These are phyloP conservation scores for Somateria mollissima DNA, from an alignment of 2,797 vertebrate genomes.

Conservation along the genomic window DNA sequence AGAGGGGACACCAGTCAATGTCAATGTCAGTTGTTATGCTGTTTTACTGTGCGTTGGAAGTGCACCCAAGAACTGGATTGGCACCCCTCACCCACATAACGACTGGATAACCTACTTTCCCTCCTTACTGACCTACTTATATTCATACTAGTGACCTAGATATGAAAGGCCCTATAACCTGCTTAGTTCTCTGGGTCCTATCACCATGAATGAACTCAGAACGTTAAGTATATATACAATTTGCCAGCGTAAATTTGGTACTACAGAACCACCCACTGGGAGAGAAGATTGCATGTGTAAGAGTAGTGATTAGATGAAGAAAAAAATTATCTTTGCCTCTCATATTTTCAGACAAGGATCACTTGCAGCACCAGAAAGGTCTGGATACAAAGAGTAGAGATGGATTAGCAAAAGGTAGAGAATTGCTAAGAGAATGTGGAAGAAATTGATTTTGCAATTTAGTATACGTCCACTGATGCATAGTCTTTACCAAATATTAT, in stretches of 20 bases:
- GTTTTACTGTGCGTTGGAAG: conserved; percentile 20
- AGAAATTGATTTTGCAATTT: background rate
- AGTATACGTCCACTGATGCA: background rate
- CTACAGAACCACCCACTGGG: background rate
- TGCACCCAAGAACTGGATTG: background rate
- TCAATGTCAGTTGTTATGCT: conserved; percentile 23
- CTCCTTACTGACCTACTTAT: conserved; percentile 65
- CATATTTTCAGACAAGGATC: background rate
- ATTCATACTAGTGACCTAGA: background rate
- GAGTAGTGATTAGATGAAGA: background rate
- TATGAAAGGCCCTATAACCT: background rate
- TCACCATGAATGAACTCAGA: background rate
- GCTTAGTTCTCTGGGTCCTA: background rate
- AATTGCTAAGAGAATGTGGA: background rate
- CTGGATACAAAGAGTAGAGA: background rate
- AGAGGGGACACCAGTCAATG: conserved; percentile 35
- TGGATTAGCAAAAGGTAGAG: background rate
- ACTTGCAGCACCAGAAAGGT: background rate
- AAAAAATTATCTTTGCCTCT: background rate
- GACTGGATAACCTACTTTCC: conserved; percentile 64
- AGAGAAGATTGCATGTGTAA: background rate
- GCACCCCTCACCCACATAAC: conserved; percentile 8
- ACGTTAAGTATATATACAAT: background rate
- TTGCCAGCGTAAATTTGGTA: background rate
- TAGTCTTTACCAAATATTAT: background rate